Evolutionary conservation across 2,888 invertebrate genomes (phyloP), one percentile per base, ranked within the genome.

Genomic region (Acleris laterana): DNA sequence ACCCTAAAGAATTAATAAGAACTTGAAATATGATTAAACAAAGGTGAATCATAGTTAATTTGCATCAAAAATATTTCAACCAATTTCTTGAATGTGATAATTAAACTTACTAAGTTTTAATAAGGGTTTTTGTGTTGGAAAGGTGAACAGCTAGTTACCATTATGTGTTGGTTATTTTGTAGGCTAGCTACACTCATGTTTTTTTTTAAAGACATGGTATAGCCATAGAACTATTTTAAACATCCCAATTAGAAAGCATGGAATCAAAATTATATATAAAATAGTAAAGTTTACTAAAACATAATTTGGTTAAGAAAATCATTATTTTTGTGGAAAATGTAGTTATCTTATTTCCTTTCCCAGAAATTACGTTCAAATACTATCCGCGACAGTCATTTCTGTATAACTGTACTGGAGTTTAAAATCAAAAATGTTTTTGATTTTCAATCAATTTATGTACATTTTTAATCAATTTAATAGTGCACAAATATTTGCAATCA

Each of bases 191-290:
- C 66, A 57, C 48, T 20, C 3, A 2, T 2, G 3, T 19, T 13
- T 9, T 51, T 57, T 66, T 60, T 63, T 63, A 56, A 56, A 57
- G 11, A 16, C 22, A 44, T 38, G 5, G 1, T 38, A 46, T 57
- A 52, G 38, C 63, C 19, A 57, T 5, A 57, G 56, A 46, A 28
- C 20, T 6, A 11, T 0, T 20, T 5, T 51, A 32, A 32, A 25
- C 46, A 56, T 61, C 46, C 51, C 38, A 46, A 56, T 65, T 61
- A 61, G 61, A 65, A 61, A 61, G 61, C 32, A 48, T 48, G 57
- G 46, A 13, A 4, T 32, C 9, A 9, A 32, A 32, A 32, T 32
- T 3, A 32, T 32, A 32, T 13, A 38, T 38, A 13, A 38, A 38
- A 38, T 38, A 38, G 38, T 38, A 13, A 38, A 13, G 0, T 0